Evolutionary conservation across 2,888 invertebrate species (phyloP), one percentile per base, ranked within the genome.

Genomic region (Macrophya alboannulata): DNA sequence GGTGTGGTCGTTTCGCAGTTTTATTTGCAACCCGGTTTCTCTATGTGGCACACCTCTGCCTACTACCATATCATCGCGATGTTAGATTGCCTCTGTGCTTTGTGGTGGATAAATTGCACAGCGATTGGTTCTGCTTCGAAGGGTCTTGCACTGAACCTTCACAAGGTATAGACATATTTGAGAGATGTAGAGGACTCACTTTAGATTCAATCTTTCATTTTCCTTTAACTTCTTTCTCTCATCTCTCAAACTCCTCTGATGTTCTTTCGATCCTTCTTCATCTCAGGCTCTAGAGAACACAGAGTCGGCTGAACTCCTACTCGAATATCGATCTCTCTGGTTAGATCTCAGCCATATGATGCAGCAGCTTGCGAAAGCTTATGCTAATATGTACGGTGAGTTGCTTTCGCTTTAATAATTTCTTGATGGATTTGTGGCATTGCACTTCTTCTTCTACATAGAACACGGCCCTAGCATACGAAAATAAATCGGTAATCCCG

Each of bases 291-390:
- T 97, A n/a, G 94, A 95, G 86, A 95, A 95, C 1, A 95, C 95
- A 9, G 95, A 96, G 88, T 96, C 96, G 0, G 95, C 96, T 0
- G 93, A 95, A 86, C 95, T 96, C 89, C 92, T 97, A 48, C 96
- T 96, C 0, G 96, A 96, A 90, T 96, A 96, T 91, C 94, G 97
- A 17, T 96, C 96, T 91, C 93, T 96, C 31, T 96, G 96, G 96
- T 96, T 96, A 0, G 97, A 97, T 90, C 93, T 97, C 40, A 97
- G 96, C 4, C 96, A 97, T 88, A 96, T 97, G 96, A 97, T 97
- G 97, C 97, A 97, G 91, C 97, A 97, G 91, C 93, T 97, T 89
- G 97, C 96, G 94, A 94, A 87, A 90, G 97, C 97, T 0, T 97
- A 97, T 91, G 96, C 96, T 82, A 97, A 97, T 89, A 96, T 97